Conservation (phyloP, 2,888 invertebrate species). For the Lasioglossum oenotherae region DNA sequence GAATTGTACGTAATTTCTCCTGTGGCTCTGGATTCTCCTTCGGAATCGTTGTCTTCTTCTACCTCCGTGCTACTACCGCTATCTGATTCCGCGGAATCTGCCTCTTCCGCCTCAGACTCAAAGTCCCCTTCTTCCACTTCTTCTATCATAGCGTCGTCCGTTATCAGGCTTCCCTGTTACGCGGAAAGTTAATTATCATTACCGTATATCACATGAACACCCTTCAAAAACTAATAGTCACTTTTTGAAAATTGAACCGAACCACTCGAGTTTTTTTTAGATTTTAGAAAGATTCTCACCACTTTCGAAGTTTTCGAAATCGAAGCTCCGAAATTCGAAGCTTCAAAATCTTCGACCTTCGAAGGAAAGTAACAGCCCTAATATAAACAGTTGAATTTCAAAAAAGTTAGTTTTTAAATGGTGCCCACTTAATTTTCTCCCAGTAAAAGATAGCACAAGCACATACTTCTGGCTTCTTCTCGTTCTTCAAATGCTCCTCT, state of each 20-base stretch:
- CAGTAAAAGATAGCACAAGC: not conserved
- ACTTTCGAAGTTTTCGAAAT: no score
- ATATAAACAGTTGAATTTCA: no score
- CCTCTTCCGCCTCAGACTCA: slow-evolving; percentile 72
- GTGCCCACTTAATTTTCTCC: no score
- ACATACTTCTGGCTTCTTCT: slow-evolving; percentile 60
- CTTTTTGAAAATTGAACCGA: no score
- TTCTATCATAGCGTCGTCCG: slow-evolving; percentile 64
- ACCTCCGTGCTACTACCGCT: slow-evolving; percentile 68
- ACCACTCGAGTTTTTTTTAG: no score
- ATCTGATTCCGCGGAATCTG: slow-evolving; percentile 68
- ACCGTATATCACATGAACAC: not conserved
- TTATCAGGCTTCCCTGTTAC: slow-evolving; percentile 62
- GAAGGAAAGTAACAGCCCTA: no score
- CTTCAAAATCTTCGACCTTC: no score
- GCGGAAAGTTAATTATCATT: not conserved
- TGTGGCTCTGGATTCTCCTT: slow-evolving; percentile 68
- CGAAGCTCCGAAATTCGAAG: no score
- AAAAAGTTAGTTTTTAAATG: no score
- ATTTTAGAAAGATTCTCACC: no score
- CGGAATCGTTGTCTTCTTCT: slow-evolving; percentile 68
- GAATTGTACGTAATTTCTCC: slow-evolving; percentile 72
- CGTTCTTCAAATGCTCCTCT: slow-evolving; percentile 53
- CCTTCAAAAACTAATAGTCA: no score
- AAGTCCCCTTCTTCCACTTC: slow-evolving; percentile 67